Percentiles rank a stretch among this genome's conserved stretches.
Conservation (phyloP, 1,140 invertebrate genomes). For the Frieseomelitta varia region DNA sequence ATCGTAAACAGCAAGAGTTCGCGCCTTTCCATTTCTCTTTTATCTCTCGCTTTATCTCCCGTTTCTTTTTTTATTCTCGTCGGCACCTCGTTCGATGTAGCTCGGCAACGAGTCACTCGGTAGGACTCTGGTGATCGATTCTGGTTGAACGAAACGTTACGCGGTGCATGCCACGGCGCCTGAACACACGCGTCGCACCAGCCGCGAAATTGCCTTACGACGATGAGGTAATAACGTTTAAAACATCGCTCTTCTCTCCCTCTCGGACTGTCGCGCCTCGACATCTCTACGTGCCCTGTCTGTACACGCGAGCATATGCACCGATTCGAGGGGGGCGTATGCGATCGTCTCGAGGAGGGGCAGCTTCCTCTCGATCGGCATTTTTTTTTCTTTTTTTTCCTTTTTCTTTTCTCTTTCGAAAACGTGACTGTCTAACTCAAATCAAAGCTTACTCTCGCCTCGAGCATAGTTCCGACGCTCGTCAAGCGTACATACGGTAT, state of each 20-base stretch:
- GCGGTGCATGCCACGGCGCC: background rate
- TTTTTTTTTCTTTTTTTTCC: background rate
- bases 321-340: background rate
- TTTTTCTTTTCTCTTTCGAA: background rate
- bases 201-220: slow-evolving; percentile 28
- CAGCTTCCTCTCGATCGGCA: background rate
- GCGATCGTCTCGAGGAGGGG: background rate
- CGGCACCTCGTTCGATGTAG: background rate
- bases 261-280: slow-evolving; percentile 23
- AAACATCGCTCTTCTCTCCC: slow-evolving; percentile 39
- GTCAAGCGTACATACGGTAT: background rate
- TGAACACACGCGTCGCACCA: background rate
- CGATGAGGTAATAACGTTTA: slow-evolving; percentile 46
- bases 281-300: background rate
- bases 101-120: slow-evolving; percentile 1
- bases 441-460: background rate
- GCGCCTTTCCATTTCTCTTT: too few species aligned
- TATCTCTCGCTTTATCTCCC: background rate
- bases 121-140: slow-evolving; percentile 6
- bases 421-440: background rate
- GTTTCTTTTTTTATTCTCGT: slow-evolving; percentile 6
- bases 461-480: background rate
- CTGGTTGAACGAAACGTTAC: slow-evolving; percentile 27
- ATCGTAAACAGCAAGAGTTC: background rate
- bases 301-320: background rate